Percentiles rank a stretch among this genome's conserved stretches.
These are phyloP conservation scores for Machimus atricapillus DNA, from an alignment of 2,888 invertebrate genomes.

Conservation along the genomic window DNA sequence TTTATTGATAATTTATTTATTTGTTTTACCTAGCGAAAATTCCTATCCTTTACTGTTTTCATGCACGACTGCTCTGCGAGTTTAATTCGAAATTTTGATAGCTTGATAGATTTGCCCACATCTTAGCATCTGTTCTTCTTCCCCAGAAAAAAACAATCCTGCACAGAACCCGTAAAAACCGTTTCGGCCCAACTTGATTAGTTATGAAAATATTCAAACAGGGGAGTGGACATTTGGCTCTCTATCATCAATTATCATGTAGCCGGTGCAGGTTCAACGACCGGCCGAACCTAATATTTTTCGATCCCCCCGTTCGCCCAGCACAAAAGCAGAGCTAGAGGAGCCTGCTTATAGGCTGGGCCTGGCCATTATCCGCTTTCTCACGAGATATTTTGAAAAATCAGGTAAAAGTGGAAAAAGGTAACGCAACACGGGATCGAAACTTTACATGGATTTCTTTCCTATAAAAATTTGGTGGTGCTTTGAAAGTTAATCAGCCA, in stretches of 20 bases:
- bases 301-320: background rate
- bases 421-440: background rate
- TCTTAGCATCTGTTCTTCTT: background rate
- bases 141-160: background rate
- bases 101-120: background rate
- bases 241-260: conserved; percentile 16
- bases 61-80: background rate
- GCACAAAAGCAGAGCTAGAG: background rate
- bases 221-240: background rate
- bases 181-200: background rate
- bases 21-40: background rate
- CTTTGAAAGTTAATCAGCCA: conserved; percentile 28
- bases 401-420: conserved; percentile 28
- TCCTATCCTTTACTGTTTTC: background rate
- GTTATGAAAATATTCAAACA: background rate
- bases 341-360: background rate
- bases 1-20: background rate
- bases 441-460: background rate
- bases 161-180: background rate
- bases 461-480: background rate
- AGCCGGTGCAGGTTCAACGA: background rate
- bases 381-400: conserved; percentile 7
- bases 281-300: conserved; percentile 6
- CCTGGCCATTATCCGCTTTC: conserved; percentile 7
- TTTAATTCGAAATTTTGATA: background rate